These are phyloP conservation scores for Alauda arvensis DNA, from an alignment of 2,797 vertebrate genomes.

Conservation along the genomic window DNA sequence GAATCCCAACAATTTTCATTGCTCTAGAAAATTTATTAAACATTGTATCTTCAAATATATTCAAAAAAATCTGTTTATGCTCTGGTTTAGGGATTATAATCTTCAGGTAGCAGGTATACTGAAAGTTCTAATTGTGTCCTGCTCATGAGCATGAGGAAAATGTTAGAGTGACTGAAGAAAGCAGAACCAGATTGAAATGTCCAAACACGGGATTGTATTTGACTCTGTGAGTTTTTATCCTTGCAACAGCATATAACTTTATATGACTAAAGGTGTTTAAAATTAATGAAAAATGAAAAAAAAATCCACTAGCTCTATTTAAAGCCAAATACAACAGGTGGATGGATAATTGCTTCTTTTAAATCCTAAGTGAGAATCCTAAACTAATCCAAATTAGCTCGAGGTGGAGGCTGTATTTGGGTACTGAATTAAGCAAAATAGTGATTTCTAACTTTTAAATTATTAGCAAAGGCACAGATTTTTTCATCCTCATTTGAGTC, in stretches of 20 bases:
- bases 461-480: background rate
- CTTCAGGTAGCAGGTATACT: background rate
- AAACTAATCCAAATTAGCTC: background rate
- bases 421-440: background rate
- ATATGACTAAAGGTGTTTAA: background rate
- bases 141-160: background rate
- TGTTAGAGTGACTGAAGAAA: background rate
- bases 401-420: background rate
- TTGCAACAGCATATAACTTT: background rate
- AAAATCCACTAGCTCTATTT: background rate
- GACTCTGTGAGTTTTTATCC: background rate
- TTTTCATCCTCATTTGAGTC: constrained; percentile 5
- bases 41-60: background rate
- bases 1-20: background rate
- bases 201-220: background rate
- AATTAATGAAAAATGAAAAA: background rate
- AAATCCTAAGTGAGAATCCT: background rate
- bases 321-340: background rate
- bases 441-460: background rate
- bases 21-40: background rate
- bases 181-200: background rate
- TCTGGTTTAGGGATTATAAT: background rate
- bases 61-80: background rate
- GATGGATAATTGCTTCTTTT: background rate
- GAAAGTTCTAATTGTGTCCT: background rate